Evolutionary conservation across 2,888 invertebrate species (phyloP), one percentile per base, ranked within the genome.

Genomic region (Acleris emargana): DNA sequence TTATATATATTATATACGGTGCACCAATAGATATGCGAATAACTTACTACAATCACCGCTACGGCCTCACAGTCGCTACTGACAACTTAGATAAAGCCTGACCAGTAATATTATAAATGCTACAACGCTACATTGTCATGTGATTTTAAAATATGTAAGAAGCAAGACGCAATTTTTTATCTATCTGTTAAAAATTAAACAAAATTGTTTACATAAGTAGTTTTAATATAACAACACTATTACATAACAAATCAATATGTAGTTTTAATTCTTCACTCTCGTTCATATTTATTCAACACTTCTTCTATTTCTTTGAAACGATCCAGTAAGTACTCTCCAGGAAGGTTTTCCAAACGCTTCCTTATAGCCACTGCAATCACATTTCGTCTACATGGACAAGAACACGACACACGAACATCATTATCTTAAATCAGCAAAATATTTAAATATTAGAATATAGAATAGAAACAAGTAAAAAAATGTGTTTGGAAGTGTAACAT

Each of bases 261-360:
- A 49, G 49, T 49, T 49, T 49, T 49, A 49, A 18, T 49, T 49
- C 49, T 49, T 49, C 49, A 49, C 49, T 49, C 49, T 49, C 49
- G 49, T 49, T 49, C 49, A 49, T 49, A 42, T 49, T 49, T 49
- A 49, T 49, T 49, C 20, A 49, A 49, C 18, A 49, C 49, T 18
- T 49, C 49, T 49, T 49, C 45, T 45, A 45, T 45, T 45, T 45
- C 45, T 45, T 45, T 45, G 45, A 45, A 45, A 45, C 45, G 16
- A 45, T 45, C 45, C 45, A 45, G 45, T 45, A 45, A 45, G 45
- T 45, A 45, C 45, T 45, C 45, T 45, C 45, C 45, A 45, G 13
- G 45, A 45, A 45, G 5, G 45, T 45, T 45, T 45, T 45, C 45
- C 45, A 45, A 45, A 45, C 45, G 45, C 45, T 45, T 45, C 45